Evolutionary conservation across 2,888 invertebrate genomes (phyloP).

Genomic region (Hydroisotoma schaefferi): DNA sequence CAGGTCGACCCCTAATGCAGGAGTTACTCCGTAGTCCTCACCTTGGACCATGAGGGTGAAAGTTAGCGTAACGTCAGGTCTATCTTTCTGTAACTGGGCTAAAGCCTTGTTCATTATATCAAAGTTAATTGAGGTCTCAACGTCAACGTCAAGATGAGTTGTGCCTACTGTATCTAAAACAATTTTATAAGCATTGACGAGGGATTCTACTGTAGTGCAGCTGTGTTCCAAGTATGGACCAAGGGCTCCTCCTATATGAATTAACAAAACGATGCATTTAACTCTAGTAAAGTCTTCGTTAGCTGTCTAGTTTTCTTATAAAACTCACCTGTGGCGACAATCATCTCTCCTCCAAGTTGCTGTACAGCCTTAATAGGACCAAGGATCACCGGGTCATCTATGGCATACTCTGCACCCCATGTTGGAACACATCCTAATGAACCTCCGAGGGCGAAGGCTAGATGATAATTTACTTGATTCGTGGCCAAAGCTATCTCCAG

Average conservation of each 20-base stretch:
- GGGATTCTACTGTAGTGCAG: constrained; percentile 27
- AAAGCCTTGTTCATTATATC: constrained; percentile 42
- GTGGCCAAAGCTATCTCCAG: constrained; percentile 20
- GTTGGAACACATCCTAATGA: constrained; percentile 37
- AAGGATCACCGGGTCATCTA: constrained; percentile 37
- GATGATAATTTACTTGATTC: constrained; percentile 36
- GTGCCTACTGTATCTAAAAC: constrained; percentile 37
- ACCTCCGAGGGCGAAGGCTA: constrained; percentile 41
- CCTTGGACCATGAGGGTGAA: constrained; percentile 46
- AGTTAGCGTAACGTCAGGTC: constrained; percentile 36
- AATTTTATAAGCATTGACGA: constrained; percentile 35
- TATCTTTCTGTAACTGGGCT: constrained; percentile 33
- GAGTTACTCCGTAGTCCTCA: constrained; percentile 46
- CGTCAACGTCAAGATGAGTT: constrained; percentile 31
- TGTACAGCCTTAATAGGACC: constrained; percentile 34
- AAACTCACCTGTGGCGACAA: constrained; percentile 36
- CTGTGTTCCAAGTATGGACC: constrained; percentile 45
- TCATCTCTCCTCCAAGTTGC: constrained; percentile 39
- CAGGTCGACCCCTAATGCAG: constrained; percentile 38
- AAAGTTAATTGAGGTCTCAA: constrained; percentile 35
- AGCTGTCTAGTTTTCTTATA: too few species aligned
- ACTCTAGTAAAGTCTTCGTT: too few species aligned
- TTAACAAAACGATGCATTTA: too few species aligned
- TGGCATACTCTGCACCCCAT: constrained; percentile 37
- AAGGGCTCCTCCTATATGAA: constrained; percentile 24